Conservation (phyloP, 2,113 vertebrate genomes). For the Phrynocephalus versicolor region DNA sequence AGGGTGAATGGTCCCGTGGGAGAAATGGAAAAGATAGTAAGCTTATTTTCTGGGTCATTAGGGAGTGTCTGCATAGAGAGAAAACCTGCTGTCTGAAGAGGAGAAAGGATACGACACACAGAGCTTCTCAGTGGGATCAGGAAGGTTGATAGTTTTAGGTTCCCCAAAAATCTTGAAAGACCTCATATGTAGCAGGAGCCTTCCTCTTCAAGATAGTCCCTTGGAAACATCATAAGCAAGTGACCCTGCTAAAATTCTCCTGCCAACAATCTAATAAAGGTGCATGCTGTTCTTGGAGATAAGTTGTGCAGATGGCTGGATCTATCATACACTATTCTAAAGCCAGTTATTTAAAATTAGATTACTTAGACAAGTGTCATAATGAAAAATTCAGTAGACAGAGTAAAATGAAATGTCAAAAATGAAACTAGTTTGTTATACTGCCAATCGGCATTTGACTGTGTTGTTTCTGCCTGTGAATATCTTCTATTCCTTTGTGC, state of each 20-base stretch:
- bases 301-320: background rate
- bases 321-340: background rate
- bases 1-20: background rate
- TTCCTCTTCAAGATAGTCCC: no score
- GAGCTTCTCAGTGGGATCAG: no score
- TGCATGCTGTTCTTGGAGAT: background rate
- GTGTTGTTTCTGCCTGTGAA: background rate
- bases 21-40: background rate
- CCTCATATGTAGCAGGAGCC: no score
- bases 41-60: background rate
- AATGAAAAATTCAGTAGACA: conserved; percentile 9
- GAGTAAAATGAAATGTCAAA: conserved; percentile 13
- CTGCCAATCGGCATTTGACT: background rate
- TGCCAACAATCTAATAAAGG: background rate
- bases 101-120: no score
- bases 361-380: background rate
- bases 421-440: background rate
- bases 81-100: no score
- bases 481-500: background rate
- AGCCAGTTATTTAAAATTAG: conserved; percentile 5
- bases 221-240: background rate
- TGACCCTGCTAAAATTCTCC: background rate
- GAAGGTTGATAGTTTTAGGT: no score
- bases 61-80: background rate
- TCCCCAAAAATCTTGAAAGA: no score